Conservation (phyloP, 2,888 invertebrate species). For the Parasteatoda lunata region DNA sequence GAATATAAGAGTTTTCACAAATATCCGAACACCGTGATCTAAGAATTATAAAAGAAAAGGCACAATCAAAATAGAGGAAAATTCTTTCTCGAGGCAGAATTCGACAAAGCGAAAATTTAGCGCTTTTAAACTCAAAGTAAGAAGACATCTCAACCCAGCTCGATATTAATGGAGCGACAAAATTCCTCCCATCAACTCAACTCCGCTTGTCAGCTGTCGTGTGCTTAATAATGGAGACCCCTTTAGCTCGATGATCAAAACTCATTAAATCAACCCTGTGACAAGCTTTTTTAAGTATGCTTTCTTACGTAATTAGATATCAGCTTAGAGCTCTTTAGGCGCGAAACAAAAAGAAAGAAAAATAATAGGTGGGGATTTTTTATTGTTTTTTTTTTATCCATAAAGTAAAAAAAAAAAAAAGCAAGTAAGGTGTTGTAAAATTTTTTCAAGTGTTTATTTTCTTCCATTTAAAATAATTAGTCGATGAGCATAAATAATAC, state of each 20-base stretch:
- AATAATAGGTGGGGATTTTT: constrained; percentile 34
- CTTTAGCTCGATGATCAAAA: constrained; percentile 66
- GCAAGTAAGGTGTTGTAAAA: background rate
- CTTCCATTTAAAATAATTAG: background rate
- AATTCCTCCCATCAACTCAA: constrained; percentile 66
- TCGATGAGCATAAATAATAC: no score
- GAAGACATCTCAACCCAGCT: constrained; percentile 61
- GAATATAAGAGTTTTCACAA: no score
- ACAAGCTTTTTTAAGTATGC: constrained; percentile 58
- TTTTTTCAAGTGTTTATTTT: no score
- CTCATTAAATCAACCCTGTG: constrained; percentile 66
- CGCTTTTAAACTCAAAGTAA: constrained; percentile 53
- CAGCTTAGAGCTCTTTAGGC: constrained; percentile 47
- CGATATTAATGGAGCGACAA: constrained; percentile 67
- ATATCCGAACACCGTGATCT: background rate
- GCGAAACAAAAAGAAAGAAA: constrained; percentile 48
- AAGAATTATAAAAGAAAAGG: constrained; percentile 26
- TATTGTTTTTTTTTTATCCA: constrained; percentile 6
- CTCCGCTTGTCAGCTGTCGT: constrained; percentile 67
- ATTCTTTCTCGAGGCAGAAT: constrained; percentile 2
- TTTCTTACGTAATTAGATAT: constrained; percentile 66
- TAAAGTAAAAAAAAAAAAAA: background rate
- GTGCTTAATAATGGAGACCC: constrained; percentile 66
- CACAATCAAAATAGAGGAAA: constrained; percentile 26
- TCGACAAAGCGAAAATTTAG: constrained; percentile 40